A percentile compares a stretch with the other conserved stretches of the same genome.
These are phyloP conservation scores for Macroramphosus scolopax DNA, from an alignment of 2,797 vertebrate species.

Conservation along the genomic window DNA sequence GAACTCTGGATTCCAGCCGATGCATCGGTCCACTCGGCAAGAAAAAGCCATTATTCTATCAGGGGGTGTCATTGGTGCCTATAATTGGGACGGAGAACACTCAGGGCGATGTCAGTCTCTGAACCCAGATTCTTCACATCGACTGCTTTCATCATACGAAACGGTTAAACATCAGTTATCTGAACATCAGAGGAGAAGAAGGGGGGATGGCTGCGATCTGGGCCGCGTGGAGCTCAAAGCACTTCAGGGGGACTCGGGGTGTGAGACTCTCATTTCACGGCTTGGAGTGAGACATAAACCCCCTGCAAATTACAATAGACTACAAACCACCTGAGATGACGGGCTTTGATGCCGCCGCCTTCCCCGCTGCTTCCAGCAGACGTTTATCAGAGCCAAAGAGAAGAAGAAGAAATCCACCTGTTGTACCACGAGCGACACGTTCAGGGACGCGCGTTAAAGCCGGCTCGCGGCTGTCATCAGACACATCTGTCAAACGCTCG, in stretches of 20 bases:
- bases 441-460: too few species aligned
- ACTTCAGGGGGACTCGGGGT: slow-evolving; percentile 22
- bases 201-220: slow-evolving; percentile 12
- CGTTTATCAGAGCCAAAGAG: slow-evolving; percentile 64
- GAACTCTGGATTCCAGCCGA: too few species aligned
- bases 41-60: too few species aligned
- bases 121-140: slow-evolving; percentile 31
- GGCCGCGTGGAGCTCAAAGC: slow-evolving; percentile 24
- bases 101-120: slow-evolving; percentile 18
- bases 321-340: slow-evolving; percentile 53
- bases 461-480: not conserved
- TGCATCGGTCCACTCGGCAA: too few species aligned
- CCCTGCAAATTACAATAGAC: slow-evolving; percentile 59
- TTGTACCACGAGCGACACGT: slow-evolving; percentile 17
- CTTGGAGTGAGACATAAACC: slow-evolving; percentile 61
- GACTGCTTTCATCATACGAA: slow-evolving; percentile 52
- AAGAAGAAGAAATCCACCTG: too few species aligned
- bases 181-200: too few species aligned
- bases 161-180: slow-evolving; percentile 55
- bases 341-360: slow-evolving; percentile 65
- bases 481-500: too few species aligned
- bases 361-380: slow-evolving; percentile 40
- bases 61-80: slow-evolving; percentile 18
- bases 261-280: slow-evolving; percentile 54
- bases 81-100: slow-evolving; percentile 16